Base-by-base conservation (phyloP, 37 sponge, comb jelly and placozoan species). In the Axinella damicornis region DNA sequence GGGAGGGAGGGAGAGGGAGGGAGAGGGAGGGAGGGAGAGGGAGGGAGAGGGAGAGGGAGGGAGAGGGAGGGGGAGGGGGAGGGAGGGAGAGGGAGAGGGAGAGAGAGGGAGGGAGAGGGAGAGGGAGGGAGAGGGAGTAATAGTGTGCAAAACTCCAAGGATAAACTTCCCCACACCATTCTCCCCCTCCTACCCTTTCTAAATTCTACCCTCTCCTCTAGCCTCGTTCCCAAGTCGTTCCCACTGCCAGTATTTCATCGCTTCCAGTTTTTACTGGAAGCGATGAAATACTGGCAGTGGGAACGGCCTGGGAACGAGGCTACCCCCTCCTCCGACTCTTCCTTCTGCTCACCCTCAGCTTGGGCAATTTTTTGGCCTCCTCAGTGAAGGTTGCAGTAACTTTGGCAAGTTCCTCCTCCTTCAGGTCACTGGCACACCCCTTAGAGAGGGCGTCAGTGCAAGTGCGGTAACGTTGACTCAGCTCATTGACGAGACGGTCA, bases 291-390 rank as follows among this genome's bases (percentile, higher is more conserved):
- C n/a, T n/a, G n/a, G n/a, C n/a, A n/a, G n/a, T n/a, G n/a, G n/a
- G n/a, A n/a, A n/a, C n/a, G n/a, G n/a, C n/a, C n/a, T n/a, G n/a
- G n/a, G n/a, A n/a, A n/a, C n/a, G n/a, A n/a, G n/a, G n/a, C n/a
- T n/a, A n/a, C 46, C 9, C 62, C n/a, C 12, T 61, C 62, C 5
- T 25, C n/a, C 62, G 2, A 5, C 62, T 5, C 62, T 27, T 11
- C 5, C n/a, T 67, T 9, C 0, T 15, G 61, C 82, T 71, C 22
- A 60, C 82, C 62, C 72, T 57, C 0, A 38, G 25, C 57, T 71
- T 70, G 22, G 75, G 57, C 9, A 83, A 75, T 41, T 34, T 73
- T n/a, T 83, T 83, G 41, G 84, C 75, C 14, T 67, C 69, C 1
- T 80, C 81, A 5, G 81, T 24, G 25, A 80, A 36, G 30, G 69